Evolutionary conservation across 1,140 invertebrate genomes (phyloP).

Genomic region (Lamellibrachia luymesi): DNA sequence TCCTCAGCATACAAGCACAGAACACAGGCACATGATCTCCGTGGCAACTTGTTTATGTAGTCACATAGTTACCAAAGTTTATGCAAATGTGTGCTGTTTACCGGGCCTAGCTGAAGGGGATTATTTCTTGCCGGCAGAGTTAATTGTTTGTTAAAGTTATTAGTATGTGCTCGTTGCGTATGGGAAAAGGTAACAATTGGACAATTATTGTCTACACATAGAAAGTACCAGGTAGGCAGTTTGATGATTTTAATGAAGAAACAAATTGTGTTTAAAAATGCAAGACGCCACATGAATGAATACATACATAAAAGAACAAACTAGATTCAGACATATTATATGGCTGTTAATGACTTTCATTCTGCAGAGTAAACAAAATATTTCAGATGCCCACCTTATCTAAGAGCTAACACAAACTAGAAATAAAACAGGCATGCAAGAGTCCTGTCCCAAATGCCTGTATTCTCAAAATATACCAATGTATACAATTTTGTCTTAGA

Average conservation of each 20-base stretch:
- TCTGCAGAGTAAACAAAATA: no score
- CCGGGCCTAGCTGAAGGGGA: background rate
- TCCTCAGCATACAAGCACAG: background rate
- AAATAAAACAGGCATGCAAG: no score
- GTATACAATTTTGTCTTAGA: no score
- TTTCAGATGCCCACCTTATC: no score
- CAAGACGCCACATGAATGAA: background rate
- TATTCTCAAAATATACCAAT: no score
- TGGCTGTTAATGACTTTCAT: no score
- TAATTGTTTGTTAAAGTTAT: background rate
- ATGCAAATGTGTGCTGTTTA: background rate
- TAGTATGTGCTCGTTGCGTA: background rate
- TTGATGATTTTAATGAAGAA: background rate
- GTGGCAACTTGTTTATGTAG: background rate
- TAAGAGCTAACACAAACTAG: no score
- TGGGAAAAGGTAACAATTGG: background rate
- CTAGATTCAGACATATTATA: no score
- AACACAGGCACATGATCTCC: background rate
- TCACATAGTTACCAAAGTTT: background rate
- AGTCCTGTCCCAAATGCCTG: no score
- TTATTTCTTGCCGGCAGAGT: background rate
- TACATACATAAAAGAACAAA: background rate
- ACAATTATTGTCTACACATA: background rate
- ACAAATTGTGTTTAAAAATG: background rate
- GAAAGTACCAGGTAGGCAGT: background rate